Evolutionary conservation across 1,140 invertebrate genomes (phyloP), one percentile per base, ranked within the genome.

Genomic region (Drosophila pseudoananassae): DNA sequence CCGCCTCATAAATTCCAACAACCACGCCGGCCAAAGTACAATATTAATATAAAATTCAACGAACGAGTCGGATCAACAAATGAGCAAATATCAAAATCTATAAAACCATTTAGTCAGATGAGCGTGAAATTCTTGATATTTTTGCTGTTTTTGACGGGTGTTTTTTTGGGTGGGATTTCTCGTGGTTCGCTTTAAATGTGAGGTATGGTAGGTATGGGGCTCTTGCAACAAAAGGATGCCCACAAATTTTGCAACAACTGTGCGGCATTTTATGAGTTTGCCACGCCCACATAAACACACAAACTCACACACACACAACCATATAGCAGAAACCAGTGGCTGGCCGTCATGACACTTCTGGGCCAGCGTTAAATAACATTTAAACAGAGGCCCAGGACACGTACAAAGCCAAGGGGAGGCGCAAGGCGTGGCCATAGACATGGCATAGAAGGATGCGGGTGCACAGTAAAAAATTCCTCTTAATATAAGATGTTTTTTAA

Each of bases 81-180:
- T 84, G 80, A 84, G 81, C 81, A 83, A 85, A 87, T 77, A 87
- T 87, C 74, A 71, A 66, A 80, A 81, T 74, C 81, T 63, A 85
- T 85, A 85, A 85, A 85, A 87, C 82, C 82, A 81, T 85, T 85
- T 85, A 85, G 82, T 60, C 74, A 85, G 81, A 85, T 87, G 69
- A 85, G 81, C 81, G 82, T 85, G 81, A 85, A 85, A 81, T 87
- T 87, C 33, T 61, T 8, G 10, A 46, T 47, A 55, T 61, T 53
- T 31, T 27, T 53, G 43, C 43, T 0, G 2, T 4, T 17, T 51
- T 63, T 70, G 25, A 14, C 50, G 14, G 6, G 14, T 43, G 17
- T 70, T 72, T 77, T 66, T 40, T 43, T 46, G 45, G 17, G 29
- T 23, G 64, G 46, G 29, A 31, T 31, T 31, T 33, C 31, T 68